Base-by-base conservation (phyloP, 2,888 invertebrate species). In the Habroteleia sp. region DNA sequence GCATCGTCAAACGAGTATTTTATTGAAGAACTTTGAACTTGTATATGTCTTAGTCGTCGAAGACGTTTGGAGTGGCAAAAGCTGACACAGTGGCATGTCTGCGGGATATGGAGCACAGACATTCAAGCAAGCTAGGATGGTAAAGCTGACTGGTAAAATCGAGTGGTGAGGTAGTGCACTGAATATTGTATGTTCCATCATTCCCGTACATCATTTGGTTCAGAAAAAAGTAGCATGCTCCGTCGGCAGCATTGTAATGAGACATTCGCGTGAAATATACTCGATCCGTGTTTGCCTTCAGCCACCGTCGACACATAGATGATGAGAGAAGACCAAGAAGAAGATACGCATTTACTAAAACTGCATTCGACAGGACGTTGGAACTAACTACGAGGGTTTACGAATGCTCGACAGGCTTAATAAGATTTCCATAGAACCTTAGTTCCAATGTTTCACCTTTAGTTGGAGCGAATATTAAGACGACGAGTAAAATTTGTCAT, bases 181-280 rank as follows among this genome's bases (percentile, higher is more conserved):
- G 81, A 81, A 82, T 81, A 81, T 82, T 81, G 80, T 81, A 81
- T 82, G 81, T 76, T 76, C 80, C 79, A 81, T 81, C 79, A 82
- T 81, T 81, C 80, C 79, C 80, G 79, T 81, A 80, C 80, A 80
- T 81, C 80, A 80, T 80, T 81, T 80, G 79, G 68, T 71, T 63
- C 78, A 79, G 76, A 81, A 80, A 79, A 82, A 80, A 81, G 78
- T 76, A 75, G 78, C 76, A 65, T 75, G 54, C 68, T 76, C 74
- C 74, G 75, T 72, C 69, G 77, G 74, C 74, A 76, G 77, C 77
- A 77, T 77, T 77, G 76, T 77, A 77, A 77, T 77, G 75, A 77
- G 75, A 76, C 76, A 66, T 77, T 78, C 75, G 58, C 63, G 74
- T 78, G 73, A 78, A 76, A 78, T 78, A 78, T 77, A 74, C 46